Percentiles rank a stretch among this genome's conserved stretches.
Conservation (phyloP, 2,113 vertebrate genomes). For the Daboia siamensis region DNA sequence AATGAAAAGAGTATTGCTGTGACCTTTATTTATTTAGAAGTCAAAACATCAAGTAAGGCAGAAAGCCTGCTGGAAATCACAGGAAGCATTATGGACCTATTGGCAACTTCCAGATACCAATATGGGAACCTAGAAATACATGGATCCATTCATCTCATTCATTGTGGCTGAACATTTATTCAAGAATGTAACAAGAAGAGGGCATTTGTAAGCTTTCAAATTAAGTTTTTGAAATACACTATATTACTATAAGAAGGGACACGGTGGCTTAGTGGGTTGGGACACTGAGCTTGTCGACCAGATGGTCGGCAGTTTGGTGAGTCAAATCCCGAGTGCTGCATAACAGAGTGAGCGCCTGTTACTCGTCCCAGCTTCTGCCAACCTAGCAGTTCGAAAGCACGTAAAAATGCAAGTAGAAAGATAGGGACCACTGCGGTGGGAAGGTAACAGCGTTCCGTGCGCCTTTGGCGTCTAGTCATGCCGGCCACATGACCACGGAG, state of each 20-base stretch:
- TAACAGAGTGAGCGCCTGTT: too few species aligned
- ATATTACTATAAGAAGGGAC: not conserved
- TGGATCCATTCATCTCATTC: not conserved
- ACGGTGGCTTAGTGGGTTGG: too few species aligned
- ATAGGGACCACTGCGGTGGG: too few species aligned
- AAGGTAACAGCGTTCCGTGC: too few species aligned
- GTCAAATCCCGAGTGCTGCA: too few species aligned
- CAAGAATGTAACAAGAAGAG: not conserved
- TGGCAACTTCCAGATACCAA: not conserved
- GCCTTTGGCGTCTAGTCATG: too few species aligned
- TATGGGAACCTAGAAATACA: not conserved
- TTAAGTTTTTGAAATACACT: not conserved
- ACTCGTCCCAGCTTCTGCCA: too few species aligned
- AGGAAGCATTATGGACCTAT: not conserved
- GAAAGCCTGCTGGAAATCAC: not conserved
- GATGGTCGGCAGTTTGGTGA: too few species aligned
- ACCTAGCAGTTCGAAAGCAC: too few species aligned
- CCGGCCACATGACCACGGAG: too few species aligned
- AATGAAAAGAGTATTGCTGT: not conserved
- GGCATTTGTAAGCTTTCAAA: not conserved
- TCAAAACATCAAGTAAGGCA: not conserved
- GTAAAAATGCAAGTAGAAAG: too few species aligned
- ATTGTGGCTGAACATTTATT: not conserved
- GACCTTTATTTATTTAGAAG: not conserved
- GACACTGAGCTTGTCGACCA: too few species aligned